Conservation (phyloP, 2,113 vertebrate genomes). For the Empidonax traillii region DNA sequence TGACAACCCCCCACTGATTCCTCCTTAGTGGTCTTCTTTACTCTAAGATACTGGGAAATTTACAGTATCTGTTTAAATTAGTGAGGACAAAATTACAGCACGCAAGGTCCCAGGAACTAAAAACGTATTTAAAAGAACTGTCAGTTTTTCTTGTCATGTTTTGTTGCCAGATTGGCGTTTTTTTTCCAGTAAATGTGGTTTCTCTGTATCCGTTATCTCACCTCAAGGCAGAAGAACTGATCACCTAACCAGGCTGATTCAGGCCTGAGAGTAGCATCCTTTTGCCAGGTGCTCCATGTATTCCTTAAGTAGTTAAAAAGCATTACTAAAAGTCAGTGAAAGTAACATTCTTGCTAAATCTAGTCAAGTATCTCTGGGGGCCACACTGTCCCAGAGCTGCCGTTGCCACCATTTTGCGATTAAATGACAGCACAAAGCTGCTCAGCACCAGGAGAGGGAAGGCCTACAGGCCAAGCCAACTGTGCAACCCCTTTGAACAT, state of each 20-base stretch:
- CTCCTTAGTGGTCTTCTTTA: neutral
- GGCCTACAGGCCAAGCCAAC: neutral
- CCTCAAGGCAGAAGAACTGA: neutral
- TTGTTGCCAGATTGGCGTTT: neutral
- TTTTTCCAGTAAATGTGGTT: neutral
- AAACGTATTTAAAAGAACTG: neutral
- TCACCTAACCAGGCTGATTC: neutral
- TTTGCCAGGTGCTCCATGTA: neutral
- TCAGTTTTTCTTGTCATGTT: neutral
- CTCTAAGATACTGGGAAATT: neutral
- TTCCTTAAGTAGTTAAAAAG: neutral
- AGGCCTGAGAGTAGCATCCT: neutral
- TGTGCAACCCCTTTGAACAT: accelerated
- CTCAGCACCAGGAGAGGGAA: neutral
- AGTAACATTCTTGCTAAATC: neutral
- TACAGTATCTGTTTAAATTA: neutral
- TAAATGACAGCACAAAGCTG: accelerated
- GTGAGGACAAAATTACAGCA: neutral
- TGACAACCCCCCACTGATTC: neutral
- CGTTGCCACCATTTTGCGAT: neutral
- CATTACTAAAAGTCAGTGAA: neutral
- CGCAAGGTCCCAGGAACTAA: neutral
- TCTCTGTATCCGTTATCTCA: neutral
- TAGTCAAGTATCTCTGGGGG: neutral
- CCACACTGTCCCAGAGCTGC: neutral